Base-by-base conservation (phyloP, 2,888 invertebrate genomes). In the Synanthedon tipuliformis region DNA sequence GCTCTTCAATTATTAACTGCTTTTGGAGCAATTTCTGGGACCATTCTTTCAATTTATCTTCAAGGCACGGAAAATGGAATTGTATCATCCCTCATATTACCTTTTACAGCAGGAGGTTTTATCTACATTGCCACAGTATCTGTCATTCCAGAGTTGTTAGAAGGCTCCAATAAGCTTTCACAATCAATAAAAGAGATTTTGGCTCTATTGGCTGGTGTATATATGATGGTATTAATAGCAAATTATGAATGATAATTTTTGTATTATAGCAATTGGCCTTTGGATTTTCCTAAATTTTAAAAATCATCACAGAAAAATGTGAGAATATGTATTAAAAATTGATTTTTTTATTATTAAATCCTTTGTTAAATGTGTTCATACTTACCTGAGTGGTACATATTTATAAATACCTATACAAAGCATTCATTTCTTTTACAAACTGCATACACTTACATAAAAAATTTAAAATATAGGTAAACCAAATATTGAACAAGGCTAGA, bases 51-150 rank as follows among this genome's bases (percentile, higher is more conserved):
- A 23, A 89, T 99, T 40, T 82, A 94, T 56, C 90, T 95, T 5
- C 94, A 95, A 71, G 96, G 95, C 52, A 88, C 89, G 41, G 77
- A 88, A 64, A 88, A 89, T 71, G 92, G 92, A 55, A 79, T 93
- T 57, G 93, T 95, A 1, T 92, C 94, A 10, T 90, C 92, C 5
- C 96, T 98, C 91, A 95, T 99, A 53, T 86, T 99, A 54, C 99
- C 99, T 12, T 99, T 99, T 67, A 99, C 98, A 23, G 98, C 98
- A 49, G 98, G 97, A 59, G 98, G 99, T n/a, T 99, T 99, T 75
- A 99, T 99, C 76, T 99, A 99, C 78, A 99, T 99, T 66, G 99
- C 99, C 16, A 96, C 99, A 15, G 99, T 99, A 0, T 98, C 98
- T 58, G 97, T 99, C 18, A 95, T 99, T 71, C 99, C 99, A 8